A percentile compares a stretch with the other conserved stretches of the same genome.
phyloP scores from a whole-genome alignment of 1,140 invertebrate genomes.

The Maconellicoccus hirsutus region DNA sequence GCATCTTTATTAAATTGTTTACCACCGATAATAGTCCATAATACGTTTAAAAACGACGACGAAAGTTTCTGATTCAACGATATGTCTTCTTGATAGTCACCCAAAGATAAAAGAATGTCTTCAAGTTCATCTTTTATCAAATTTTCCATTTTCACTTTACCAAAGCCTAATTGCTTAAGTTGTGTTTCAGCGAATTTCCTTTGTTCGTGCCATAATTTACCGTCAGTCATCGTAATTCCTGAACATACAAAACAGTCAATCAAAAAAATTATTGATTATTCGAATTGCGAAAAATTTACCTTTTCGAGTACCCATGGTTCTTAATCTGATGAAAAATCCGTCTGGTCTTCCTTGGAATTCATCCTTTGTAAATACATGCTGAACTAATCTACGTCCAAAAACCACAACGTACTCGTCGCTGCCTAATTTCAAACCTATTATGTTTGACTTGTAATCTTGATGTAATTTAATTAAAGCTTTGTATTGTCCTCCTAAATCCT shows the following conservation, averaged over 20 bases:
- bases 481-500: constrained; percentile 47
- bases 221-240: constrained; percentile 67
- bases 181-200: constrained; percentile 57
- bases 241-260: constrained; percentile 25
- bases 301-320: constrained; percentile 53
- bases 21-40: constrained; percentile 61
- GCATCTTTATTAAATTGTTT: constrained; percentile 36
- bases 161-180: constrained; percentile 59
- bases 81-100: constrained; percentile 33
- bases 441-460: constrained; percentile 45
- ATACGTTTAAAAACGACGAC: constrained; percentile 53
- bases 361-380: constrained; percentile 46
- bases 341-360: constrained; percentile 60
- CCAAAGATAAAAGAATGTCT: constrained; percentile 39
- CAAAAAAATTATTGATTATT: not conserved
- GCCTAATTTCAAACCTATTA: constrained; percentile 55
- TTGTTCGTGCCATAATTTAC: constrained; percentile 59
- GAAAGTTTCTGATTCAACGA: constrained; percentile 30
- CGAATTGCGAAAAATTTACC: constrained; percentile 38
- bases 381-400: constrained; percentile 43
- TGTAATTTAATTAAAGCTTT: constrained; percentile 45
- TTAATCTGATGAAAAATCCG: constrained; percentile 53
- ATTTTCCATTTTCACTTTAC: constrained; percentile 55
- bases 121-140: constrained; percentile 52
- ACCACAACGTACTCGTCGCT: constrained; percentile 47